Conservation (phyloP, 2,888 invertebrate species). For the Phyllotreta striolata region DNA sequence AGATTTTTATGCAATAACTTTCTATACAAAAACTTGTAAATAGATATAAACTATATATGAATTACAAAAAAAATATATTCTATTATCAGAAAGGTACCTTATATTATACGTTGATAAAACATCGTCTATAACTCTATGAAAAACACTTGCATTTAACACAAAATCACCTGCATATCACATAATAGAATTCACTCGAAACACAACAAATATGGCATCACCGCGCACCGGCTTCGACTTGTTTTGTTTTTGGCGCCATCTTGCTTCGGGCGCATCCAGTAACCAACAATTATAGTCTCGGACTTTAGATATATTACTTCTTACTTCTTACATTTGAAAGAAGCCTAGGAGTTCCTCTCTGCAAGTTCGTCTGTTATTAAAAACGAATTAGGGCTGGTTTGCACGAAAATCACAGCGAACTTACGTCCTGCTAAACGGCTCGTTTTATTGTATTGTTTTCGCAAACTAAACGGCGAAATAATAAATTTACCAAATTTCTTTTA, state of each 20-base stretch:
- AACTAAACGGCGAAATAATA: constrained; percentile 1
- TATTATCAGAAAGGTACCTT: neutral
- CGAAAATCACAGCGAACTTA: constrained; percentile 8
- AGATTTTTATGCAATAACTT: too few relatives aligned
- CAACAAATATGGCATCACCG: constrained; percentile 32
- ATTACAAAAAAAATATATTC: too few relatives aligned
- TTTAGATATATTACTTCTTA: constrained; percentile 57
- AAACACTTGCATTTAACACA: neutral
- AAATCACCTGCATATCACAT: constrained; percentile 8
- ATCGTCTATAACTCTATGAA: neutral
- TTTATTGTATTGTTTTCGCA: constrained; percentile 20
- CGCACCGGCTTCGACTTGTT: constrained; percentile 46
- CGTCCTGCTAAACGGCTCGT: neutral
- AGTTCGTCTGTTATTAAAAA: constrained; percentile 47
- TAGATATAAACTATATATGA: too few relatives aligned
- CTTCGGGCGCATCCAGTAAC: constrained; percentile 55
- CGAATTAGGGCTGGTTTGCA: constrained; percentile 44
- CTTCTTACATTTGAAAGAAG: constrained; percentile 39
- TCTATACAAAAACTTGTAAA: too few relatives aligned
- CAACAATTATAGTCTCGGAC: constrained; percentile 59
- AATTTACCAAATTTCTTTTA: constrained; percentile 25
- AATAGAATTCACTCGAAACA: constrained; percentile 7
- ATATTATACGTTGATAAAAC: neutral
- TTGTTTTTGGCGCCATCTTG: constrained; percentile 61
- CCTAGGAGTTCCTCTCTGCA: constrained; percentile 31